These are phyloP conservation scores for Gymnocypris eckloni DNA, from an alignment of 2,797 vertebrate genomes.

Conservation along the genomic window DNA sequence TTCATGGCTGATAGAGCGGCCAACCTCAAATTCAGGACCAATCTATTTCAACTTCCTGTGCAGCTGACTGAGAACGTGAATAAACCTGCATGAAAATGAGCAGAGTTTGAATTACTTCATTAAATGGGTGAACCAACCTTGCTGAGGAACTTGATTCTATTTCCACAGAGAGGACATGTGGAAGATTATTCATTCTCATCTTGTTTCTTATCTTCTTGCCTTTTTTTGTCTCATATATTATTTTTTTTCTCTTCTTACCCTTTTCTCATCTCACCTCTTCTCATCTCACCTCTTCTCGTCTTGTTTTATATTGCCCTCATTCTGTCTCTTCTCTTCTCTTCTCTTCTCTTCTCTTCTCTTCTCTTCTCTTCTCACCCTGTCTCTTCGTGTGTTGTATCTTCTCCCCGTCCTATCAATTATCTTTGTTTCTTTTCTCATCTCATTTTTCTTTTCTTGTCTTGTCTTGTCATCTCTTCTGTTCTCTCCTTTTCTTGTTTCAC, in stretches of 20 bases:
- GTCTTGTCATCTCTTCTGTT: neutral
- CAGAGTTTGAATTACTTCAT: neutral
- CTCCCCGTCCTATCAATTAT: neutral
- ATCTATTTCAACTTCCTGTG: slow-evolving; percentile 28
- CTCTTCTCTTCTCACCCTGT: neutral
- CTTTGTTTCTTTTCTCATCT: neutral
- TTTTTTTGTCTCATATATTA: neutral
- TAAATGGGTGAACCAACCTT: neutral
- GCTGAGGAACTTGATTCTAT: neutral
- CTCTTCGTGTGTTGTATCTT: neutral
- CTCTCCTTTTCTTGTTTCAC: neutral
- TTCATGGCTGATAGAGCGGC: slow-evolving; percentile 8
- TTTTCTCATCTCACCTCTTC: neutral
- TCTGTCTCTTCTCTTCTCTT: neutral
- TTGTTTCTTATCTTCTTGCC: neutral
- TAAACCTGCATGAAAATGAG: neutral
- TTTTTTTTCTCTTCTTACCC: neutral
- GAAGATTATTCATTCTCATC: neutral
- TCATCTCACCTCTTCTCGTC: neutral
- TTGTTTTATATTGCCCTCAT: too few relatives aligned
- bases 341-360: neutral
- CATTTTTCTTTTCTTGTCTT: neutral
- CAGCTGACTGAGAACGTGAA: slow-evolving; percentile 19
- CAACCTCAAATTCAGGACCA: slow-evolving; percentile 6
- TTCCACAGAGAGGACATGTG: neutral